Conservation (phyloP, 2,888 invertebrate genomes). For the Arctia plantaginis region DNA sequence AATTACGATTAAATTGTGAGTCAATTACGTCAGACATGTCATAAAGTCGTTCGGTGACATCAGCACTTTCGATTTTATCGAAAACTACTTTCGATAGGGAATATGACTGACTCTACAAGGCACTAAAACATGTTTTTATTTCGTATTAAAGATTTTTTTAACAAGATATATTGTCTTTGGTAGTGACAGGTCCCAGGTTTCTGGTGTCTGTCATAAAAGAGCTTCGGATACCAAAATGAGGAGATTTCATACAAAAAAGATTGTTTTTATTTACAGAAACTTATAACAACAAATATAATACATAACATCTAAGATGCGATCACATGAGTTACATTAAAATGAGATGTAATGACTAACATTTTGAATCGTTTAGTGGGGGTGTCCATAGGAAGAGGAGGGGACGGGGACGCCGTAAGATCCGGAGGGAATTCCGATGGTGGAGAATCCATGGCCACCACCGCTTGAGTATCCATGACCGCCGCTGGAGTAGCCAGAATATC, state of each 20-base stretch:
- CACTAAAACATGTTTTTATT: constrained; percentile 53
- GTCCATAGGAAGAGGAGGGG: constrained; percentile 80
- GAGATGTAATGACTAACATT: constrained; percentile 78
- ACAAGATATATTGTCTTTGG: constrained; percentile 58
- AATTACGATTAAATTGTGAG: constrained; percentile 39
- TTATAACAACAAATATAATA: constrained; percentile 81
- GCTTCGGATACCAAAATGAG: constrained; percentile 48
- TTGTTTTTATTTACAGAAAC: constrained; percentile 86
- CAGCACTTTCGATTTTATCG: constrained; percentile 64
- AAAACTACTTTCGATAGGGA: constrained; percentile 50
- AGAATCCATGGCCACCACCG: constrained; percentile 75
- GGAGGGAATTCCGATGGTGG: constrained; percentile 78
- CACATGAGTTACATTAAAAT: constrained; percentile 81
- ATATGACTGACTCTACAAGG: constrained; percentile 45
- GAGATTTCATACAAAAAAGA: constrained; percentile 64
- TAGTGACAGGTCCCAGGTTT: constrained; percentile 44
- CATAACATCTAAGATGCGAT: constrained; percentile 81
- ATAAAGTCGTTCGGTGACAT: constrained; percentile 56
- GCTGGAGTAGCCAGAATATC: constrained; percentile 60
- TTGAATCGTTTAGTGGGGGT: constrained; percentile 76
- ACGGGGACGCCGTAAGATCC: constrained; percentile 83
- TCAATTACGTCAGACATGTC: constrained; percentile 46
- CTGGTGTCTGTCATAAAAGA: constrained; percentile 44
- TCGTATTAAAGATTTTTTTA: constrained; percentile 52
- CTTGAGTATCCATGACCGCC: constrained; percentile 57